Evolutionary conservation across 1,140 invertebrate species (phyloP), one percentile per base, ranked within the genome.

Genomic region (Micrasema minimum): DNA sequence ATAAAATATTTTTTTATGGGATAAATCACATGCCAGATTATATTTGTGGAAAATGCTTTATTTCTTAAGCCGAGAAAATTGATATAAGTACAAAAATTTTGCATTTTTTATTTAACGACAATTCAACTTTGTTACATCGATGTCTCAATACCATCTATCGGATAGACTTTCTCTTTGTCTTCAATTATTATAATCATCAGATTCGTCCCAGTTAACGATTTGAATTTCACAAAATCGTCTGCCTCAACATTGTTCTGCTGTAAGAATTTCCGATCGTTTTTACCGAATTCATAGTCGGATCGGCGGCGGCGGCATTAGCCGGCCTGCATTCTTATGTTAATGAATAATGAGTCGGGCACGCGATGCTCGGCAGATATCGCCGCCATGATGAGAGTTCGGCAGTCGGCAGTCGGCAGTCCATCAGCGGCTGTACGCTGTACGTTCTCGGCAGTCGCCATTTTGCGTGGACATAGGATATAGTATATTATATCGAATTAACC

Each of bases 401-500:
- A 41, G 14, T 55, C 18, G 12, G n/a, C 2, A 14, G 50, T 4
- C 51, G 51, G 14, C 50, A 53, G 23, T 35, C 50, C 50, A 53
- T 53, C 50, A 22, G 26, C 55, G 18, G 16, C n/a, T 5, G 43
- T 5, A 20, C 3, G 7, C 48, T 5, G 16, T 51, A 10, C 20
- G 16, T 50, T 45, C 38, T 43, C 59, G 59, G 41, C 43, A 12
- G 18, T 16, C 57, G 59, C 59, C 59, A 64, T 64, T 64, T 64
- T 64, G 59, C 23, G 41, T 38, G 45, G 43, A 31, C 26, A 31
- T 31, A 2, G 26, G 3, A 31, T 23, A 11, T 7, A 53, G 45
- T n/a, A n/a, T n/a, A n/a, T n/a, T n/a, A n/a, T 31, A 31, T 31
- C 26, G 26, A 31, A 31, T 31, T 31, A 31, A 31, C 2, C 26